phyloP scores from a whole-genome alignment of 2,888 invertebrate species.

The Therioaphis trifolii region DNA sequence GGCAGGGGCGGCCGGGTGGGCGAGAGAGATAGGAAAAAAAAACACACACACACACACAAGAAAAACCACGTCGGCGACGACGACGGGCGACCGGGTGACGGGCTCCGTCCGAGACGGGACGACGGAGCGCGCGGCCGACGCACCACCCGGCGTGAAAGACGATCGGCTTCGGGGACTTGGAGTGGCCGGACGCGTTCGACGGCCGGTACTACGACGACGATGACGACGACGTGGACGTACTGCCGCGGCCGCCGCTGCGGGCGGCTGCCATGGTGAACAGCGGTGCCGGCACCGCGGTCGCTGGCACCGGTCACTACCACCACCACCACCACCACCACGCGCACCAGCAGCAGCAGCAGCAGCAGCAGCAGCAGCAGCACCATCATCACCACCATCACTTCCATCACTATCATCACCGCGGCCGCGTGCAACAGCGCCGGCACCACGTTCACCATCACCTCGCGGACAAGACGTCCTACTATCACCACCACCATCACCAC shows the following conservation, averaged over 20 bases:
- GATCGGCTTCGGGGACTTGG: conserved; percentile 62
- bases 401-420: conserved; percentile 17
- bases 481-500: conserved; percentile 35
- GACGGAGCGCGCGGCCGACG: too few relatives aligned
- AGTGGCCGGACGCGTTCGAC: conserved; percentile 61
- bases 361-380: conserved; percentile 38
- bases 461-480: not conserved
- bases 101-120: too few relatives aligned
- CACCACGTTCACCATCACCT: conserved; percentile 28
- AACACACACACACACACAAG: not conserved
- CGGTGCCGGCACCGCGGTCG: conserved; percentile 40
- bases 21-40: not conserved
- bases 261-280: conserved; percentile 58
- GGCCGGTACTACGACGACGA: conserved; percentile 57
- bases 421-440: conserved; percentile 11
- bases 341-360: too few relatives aligned
- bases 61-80: not conserved
- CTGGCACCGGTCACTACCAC: conserved; percentile 36
- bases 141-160: conserved; percentile 27
- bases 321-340: conserved; percentile 9
- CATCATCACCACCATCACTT: conserved; percentile 6
- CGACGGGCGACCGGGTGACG: not conserved
- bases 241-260: conserved; percentile 10
- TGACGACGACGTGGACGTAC: conserved; percentile 34
- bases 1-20: not conserved